phyloP scores from a whole-genome alignment of 1,140 invertebrate species.

The Daktulosphaira vitifoliae region DNA sequence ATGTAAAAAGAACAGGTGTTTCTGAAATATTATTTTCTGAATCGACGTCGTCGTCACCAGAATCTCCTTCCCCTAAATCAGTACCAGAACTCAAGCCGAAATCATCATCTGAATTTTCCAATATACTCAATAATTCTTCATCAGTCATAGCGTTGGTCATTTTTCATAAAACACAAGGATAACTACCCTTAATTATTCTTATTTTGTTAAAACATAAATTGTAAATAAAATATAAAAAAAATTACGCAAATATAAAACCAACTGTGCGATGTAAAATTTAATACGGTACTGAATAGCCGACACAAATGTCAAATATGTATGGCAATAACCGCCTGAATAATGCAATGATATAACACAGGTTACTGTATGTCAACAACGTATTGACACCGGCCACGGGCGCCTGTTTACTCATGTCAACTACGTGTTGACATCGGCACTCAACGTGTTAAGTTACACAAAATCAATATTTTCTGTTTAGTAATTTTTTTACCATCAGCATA shows the following conservation, averaged over 20 bases:
- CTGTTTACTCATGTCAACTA: slow-evolving; percentile 9
- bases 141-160: not conserved
- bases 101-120: slow-evolving; percentile 1
- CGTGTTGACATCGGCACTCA: slow-evolving; percentile 2
- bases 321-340: not conserved
- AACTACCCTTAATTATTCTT: not conserved
- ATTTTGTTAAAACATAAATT: not conserved
- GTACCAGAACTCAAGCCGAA: slow-evolving; percentile 1
- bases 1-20: not conserved
- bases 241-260: not conserved
- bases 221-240: slow-evolving; percentile 8
- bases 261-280: not conserved
- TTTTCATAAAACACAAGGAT: slow-evolving; percentile 1
- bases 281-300: slow-evolving; percentile 4
- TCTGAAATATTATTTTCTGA: slow-evolving; percentile 10
- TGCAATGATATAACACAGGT: no score
- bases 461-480: no score
- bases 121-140: no score
- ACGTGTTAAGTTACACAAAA: slow-evolving; percentile 9
- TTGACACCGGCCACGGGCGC: slow-evolving; percentile 1
- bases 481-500: no score
- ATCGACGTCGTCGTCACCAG: slow-evolving; percentile 3
- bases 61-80: slow-evolving; percentile 4
- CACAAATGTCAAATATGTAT: slow-evolving; percentile 10
- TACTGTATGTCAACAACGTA: slow-evolving; percentile 5